These are phyloP conservation scores for Strongylocentrotus purpuratus DNA, from an alignment of 35 echinoderm and acorn worm species.

Conservation along the genomic window DNA sequence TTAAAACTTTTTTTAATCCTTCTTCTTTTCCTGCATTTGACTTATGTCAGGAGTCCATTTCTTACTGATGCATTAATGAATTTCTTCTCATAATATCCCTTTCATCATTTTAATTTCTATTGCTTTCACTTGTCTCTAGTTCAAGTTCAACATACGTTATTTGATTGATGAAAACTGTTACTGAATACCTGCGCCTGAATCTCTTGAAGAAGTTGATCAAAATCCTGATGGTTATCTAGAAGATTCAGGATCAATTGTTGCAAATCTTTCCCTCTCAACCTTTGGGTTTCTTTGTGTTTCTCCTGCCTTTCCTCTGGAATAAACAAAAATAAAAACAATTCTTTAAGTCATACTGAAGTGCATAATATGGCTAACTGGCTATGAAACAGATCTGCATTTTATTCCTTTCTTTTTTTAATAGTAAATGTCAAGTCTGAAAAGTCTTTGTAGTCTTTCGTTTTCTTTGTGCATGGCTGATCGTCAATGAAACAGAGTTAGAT, in stretches of 20 bases:
- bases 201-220: not conserved
- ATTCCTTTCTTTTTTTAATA: no score
- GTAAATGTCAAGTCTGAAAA: not conserved
- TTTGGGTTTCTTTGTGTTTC: not conserved
- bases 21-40: not conserved
- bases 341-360: no score
- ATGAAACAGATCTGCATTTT: not conserved
- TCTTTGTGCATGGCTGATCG: no score
- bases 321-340: not conserved
- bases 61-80: not conserved
- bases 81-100: not conserved
- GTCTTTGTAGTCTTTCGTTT: not conserved
- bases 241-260: not conserved
- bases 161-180: not conserved
- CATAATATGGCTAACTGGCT: not conserved
- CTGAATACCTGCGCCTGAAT: not conserved
- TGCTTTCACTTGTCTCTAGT: not conserved
- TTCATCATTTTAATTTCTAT: not conserved
- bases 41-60: not conserved
- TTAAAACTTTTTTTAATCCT: not conserved
- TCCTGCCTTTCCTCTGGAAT: not conserved
- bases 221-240: not conserved
- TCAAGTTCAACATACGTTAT: not conserved
- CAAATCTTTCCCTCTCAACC: not conserved
- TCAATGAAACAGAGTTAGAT: no score